Evolutionary conservation across 2,888 invertebrate genomes (phyloP), one percentile per base, ranked within the genome.

Genomic region (Dolichopus griseipennis): DNA sequence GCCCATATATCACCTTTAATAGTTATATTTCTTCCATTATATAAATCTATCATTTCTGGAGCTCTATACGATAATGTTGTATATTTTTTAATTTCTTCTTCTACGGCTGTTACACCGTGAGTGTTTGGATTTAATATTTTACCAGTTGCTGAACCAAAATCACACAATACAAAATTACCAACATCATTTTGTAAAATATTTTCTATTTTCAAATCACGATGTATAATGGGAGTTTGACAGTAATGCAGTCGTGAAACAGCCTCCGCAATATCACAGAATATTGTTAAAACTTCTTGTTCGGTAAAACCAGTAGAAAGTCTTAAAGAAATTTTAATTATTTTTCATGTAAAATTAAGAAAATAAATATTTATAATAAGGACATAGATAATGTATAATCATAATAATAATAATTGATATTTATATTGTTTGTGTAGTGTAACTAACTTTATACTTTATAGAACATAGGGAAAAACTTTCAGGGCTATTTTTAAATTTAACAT

Each of bases 41-140:
- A 95, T 76, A 96, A 85, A 81, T 96, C 94, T 52, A 96, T 88
- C 95, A 95, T 96, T 84, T 95, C 95, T 5, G 95, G 95, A 18
- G 95, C 84, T 75, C 95, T 85, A 79, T 95, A 95, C 72, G 93
- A 91, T 67, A 95, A 83, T 1, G 95, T 95, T 9, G 95, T 95
- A 79, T 95, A 95, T 77, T 90, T 86, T 80, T 91, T 89, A 72
- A 93, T 90, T 81, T 93, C 93, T 75, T 93, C 92, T 77, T 92
- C 91, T n/a, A 92, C 88, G 22, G 83, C 78, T 22, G 87, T 81
- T 12, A 88, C 88, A 66, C 90, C 89, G 75, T 89, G 88, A 70
- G 85, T 83, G 69, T 83, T 82, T 1, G 90, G 87, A 83, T 89
- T 89, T 70, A 90, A 82, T 72, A 88, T 82, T 77, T 91, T 88